phyloP scores from a whole-genome alignment of 1,140 invertebrate genomes.

The Drosophila persimilis region DNA sequence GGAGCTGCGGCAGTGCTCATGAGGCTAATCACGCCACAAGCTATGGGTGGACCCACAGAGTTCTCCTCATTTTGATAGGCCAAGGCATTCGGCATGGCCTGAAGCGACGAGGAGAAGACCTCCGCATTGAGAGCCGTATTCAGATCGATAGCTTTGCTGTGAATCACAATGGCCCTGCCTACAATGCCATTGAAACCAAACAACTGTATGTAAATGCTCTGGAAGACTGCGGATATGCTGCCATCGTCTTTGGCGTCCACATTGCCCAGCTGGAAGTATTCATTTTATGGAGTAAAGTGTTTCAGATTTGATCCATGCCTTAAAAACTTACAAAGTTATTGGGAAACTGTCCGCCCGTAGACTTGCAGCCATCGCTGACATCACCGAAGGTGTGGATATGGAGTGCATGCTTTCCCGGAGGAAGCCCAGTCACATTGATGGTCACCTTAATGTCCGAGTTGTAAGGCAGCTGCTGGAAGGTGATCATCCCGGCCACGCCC shows the following conservation, averaged over 20 bases:
- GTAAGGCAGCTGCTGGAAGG: constrained; percentile 74
- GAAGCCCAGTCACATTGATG: constrained; percentile 85
- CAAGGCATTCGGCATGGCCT: constrained; percentile 60
- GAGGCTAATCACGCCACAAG: constrained; percentile 80
- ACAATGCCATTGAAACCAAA: constrained; percentile 82
- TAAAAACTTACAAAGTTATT: constrained; percentile 75
- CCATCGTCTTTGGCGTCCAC: constrained; percentile 79
- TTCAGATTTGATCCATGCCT: too few relatives aligned
- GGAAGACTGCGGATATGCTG: constrained; percentile 65
- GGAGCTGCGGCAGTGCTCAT: constrained; percentile 50
- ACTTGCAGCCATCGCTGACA: constrained; percentile 85
- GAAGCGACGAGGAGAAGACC: constrained; percentile 70
- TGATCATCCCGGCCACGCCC: constrained; percentile 60
- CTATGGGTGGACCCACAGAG: constrained; percentile 66
- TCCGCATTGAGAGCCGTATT: constrained; percentile 77
- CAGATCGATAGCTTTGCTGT: constrained; percentile 79
- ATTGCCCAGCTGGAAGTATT: constrained; percentile 65
- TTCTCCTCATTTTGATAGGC: constrained; percentile 81
- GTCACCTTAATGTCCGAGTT: constrained; percentile 84
- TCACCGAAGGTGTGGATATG: constrained; percentile 91
- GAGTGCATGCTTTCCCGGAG: constrained; percentile 88
- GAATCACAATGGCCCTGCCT: constrained; percentile 78
- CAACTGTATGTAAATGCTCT: constrained; percentile 69
- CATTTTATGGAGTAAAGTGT: neutral
- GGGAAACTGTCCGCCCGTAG: constrained; percentile 84